Conservation (phyloP, 2,113 vertebrate species). For the mouse (Mus musculus) region GRCm39 chr3:20419501-20420000, state of each 20-base stretch:
- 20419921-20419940: not conserved
- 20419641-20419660: not conserved
- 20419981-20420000: not conserved
- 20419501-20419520: not conserved
- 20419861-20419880: not conserved
- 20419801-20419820: not conserved
- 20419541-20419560: not conserved
- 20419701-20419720: not conserved
- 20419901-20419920: not conserved
- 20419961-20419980: not conserved
- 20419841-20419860: too few relatives aligned
- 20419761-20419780: not conserved
- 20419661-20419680: not conserved
- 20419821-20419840: not conserved
- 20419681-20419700: not conserved
- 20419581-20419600: not conserved
- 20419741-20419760: not conserved
- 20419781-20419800: not conserved
- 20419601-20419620: not conserved
- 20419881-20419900: not conserved
- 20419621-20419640: not conserved
- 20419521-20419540: not conserved
- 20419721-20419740: constrained; percentile 42
- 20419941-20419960: not conserved
- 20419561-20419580: not conserved